A percentile compares a stretch with the other conserved stretches of the same genome.
Evolutionary conservation across 2,113 vertebrate genomes (phyloP).

Genomic region (Labrus mixtus): DNA sequence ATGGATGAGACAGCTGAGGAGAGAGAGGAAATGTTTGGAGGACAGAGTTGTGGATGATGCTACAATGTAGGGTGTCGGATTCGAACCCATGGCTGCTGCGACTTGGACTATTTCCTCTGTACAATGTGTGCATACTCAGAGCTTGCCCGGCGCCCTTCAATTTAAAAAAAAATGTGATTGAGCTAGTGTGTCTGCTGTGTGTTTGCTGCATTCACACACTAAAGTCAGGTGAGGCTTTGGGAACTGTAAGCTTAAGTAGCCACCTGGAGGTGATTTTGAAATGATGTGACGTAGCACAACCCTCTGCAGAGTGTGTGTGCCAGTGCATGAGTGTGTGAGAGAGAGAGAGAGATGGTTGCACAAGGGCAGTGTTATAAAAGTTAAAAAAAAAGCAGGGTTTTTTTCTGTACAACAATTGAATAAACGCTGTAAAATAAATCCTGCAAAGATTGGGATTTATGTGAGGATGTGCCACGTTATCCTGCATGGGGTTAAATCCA

Average conservation of each 20-base stretch:
- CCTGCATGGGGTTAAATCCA: slow-evolving; percentile 27
- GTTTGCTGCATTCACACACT: neutral
- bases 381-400: too few species aligned
- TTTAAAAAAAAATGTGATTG: too few species aligned
- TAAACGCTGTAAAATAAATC: neutral
- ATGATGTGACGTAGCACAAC: slow-evolving; percentile 10
- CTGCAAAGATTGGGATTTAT: neutral
- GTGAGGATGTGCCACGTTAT: neutral
- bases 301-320: neutral
- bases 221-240: slow-evolving; percentile 40
- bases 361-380: neutral
- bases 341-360: neutral
- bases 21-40: too few species aligned
- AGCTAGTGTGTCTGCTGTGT: neutral
- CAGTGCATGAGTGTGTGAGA: neutral
- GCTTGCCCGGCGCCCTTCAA: too few species aligned
- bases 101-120: too few species aligned
- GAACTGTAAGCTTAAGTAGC: slow-evolving; percentile 35
- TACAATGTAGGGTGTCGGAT: too few species aligned
- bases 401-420: neutral
- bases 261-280: slow-evolving; percentile 39
- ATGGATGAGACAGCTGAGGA: too few species aligned
- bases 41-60: too few species aligned
- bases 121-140: too few species aligned
- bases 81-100: too few species aligned